phyloP scores from a whole-genome alignment of 2,888 invertebrate species.

The Syrista parreyssii region DNA sequence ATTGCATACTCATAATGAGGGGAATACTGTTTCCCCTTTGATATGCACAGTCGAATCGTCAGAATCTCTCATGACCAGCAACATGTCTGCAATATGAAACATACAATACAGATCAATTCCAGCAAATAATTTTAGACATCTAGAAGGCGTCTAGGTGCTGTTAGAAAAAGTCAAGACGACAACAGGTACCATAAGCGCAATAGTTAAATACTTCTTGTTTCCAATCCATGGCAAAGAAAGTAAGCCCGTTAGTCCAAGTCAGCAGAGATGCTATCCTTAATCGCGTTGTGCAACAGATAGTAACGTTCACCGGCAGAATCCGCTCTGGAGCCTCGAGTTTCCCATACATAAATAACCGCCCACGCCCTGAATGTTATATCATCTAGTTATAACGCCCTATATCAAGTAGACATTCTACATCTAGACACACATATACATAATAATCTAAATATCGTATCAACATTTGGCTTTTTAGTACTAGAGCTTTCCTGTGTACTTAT shows the following conservation, averaged over 20 bases:
- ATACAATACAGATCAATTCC: neutral
- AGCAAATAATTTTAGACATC: neutral
- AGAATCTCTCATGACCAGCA: neutral
- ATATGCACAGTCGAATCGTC: neutral
- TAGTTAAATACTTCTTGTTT: neutral
- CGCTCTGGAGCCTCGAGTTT: slow-evolving; percentile 25
- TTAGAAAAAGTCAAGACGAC: neutral
- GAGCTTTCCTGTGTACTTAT: neutral
- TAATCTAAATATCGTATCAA: neutral
- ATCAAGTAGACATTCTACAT: slow-evolving; percentile 14
- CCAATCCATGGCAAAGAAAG: neutral
- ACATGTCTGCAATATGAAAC: neutral
- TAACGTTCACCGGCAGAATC: slow-evolving; percentile 16
- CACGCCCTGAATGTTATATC: slow-evolving; percentile 27
- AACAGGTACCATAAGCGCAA: neutral
- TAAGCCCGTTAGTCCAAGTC: neutral
- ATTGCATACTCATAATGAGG: neutral
- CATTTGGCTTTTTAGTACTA: neutral
- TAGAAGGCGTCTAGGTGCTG: neutral
- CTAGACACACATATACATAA: neutral
- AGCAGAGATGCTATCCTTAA: neutral
- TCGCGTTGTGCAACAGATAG: slow-evolving; percentile 1
- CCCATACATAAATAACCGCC: slow-evolving; percentile 39
- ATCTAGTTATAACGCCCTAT: slow-evolving; percentile 32
- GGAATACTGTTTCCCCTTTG: neutral